phyloP scores from a whole-genome alignment of 2,113 vertebrate species.

The Ptilonorhynchus violaceus region DNA sequence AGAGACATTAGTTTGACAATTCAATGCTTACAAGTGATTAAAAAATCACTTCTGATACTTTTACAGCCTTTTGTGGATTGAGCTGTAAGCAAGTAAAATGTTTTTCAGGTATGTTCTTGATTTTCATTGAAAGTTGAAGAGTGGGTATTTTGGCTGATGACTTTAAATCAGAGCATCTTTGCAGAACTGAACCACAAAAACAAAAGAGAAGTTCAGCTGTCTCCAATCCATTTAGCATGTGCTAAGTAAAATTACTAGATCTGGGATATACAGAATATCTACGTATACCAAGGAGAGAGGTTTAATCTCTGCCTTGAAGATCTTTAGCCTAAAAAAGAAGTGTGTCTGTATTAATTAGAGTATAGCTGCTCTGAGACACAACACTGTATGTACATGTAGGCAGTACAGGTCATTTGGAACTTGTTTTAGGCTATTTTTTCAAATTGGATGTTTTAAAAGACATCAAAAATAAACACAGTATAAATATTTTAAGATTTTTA shows the following conservation, averaged over 20 bases:
- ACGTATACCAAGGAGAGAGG: background rate
- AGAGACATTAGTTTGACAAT: conserved; percentile 28
- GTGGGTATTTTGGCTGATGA: background rate
- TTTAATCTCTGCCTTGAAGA: background rate
- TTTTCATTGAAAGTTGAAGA: background rate
- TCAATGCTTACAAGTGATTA: background rate
- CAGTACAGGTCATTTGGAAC: background rate
- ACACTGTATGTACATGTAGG: background rate
- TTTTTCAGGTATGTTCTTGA: background rate
- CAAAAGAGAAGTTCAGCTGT: background rate
- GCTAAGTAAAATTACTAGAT: background rate
- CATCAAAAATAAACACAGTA: background rate
- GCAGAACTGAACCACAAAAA: background rate
- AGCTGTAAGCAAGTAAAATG: background rate
- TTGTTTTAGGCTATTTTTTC: background rate
- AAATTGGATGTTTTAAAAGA: background rate
- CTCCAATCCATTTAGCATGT: background rate
- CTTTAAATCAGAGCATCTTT: background rate
- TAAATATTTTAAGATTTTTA: background rate
- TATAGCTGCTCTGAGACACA: background rate
- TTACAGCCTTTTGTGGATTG: background rate
- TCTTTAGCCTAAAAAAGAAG: background rate
- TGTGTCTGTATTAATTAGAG: background rate
- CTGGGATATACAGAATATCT: background rate
- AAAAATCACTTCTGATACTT: conserved; percentile 27